Evolutionary conservation across 2,888 invertebrate species (phyloP), one percentile per base, ranked within the genome.

Genomic region (Parnassius glacialis): DNA sequence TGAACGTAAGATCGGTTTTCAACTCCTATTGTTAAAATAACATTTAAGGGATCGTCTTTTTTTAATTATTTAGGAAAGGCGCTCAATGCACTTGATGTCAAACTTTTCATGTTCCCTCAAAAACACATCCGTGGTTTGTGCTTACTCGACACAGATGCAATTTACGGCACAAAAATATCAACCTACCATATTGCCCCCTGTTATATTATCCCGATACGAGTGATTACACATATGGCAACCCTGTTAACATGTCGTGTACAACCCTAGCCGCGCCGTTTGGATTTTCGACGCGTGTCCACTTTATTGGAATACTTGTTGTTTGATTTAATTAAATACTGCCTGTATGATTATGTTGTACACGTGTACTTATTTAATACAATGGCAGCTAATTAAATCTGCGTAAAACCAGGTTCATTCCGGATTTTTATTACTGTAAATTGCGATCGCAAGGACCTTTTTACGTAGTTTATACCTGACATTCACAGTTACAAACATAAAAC

Each of bases 321-420:
- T 67, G 65, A 68, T 68, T 70, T 70, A 71, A 70, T 68, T 71
- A 68, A 69, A 73, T 65, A 67, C 65, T 57, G 61, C 64, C 67
- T 65, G 25, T 47, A 64, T 69, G 62, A 70, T 69, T 67, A 69
- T 68, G 61, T 66, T 64, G 43, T 20, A 48, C 43, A 65, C 65
- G 64, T 67, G 67, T 69, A 53, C 41, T 64, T 67, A 66, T 64
- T 65, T 65, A n/a, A n/a, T n/a, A 65, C 64, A 67, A 68, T 65
- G 63, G 57, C 64, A 53, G 48, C 13, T 2, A 48, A 48, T 48
- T n/a, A 13, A 48, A n/a, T 48, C 48, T n/a, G 13, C 48, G n/a
- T 48, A 48, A 13, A 48, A 12, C 9, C 2, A 10, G 13, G 9
- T 48, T 48, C 12, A 2, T 48, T 48, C 9, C 7, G 16, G 1